Conservation (phyloP, 2,797 vertebrate species). For the Clarias platycephalus region DNA sequence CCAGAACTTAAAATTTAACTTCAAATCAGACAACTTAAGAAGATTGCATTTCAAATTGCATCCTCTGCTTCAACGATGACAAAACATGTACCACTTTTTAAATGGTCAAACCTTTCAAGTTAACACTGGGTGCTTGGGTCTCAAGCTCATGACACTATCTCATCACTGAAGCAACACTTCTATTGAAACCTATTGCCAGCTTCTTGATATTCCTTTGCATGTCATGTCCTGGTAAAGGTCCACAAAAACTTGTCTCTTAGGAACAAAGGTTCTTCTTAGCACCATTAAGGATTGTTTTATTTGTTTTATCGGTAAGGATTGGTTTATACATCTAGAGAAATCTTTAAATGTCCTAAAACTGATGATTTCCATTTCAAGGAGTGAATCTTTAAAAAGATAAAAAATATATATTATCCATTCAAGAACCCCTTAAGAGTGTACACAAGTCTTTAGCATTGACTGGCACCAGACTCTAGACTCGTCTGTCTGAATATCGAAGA, state of each 20-base stretch:
- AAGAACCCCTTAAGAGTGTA: background rate
- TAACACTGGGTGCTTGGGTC: background rate
- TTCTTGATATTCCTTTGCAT: background rate
- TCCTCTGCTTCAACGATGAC: background rate
- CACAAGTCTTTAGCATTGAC: background rate
- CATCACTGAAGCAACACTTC: background rate
- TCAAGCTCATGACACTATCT: background rate
- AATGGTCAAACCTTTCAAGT: background rate
- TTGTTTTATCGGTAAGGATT: no score
- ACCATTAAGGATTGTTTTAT: background rate
- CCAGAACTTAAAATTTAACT: background rate
- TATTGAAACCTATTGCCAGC: background rate
- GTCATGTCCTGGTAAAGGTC: background rate
- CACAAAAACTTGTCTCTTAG: background rate
- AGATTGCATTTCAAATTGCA: background rate
- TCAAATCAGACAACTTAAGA: background rate
- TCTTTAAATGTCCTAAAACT: background rate
- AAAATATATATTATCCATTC: background rate
- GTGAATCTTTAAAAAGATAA: background rate
- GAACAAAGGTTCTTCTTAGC: background rate
- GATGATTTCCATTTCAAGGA: background rate
- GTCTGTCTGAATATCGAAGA: constrained; percentile 13
- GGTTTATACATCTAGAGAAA: background rate
- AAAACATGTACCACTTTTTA: background rate
- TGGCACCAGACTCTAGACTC: constrained; percentile 9